phyloP scores from a whole-genome alignment of 2,113 vertebrate species.

The Oncorhynchus clarkii region DNA sequence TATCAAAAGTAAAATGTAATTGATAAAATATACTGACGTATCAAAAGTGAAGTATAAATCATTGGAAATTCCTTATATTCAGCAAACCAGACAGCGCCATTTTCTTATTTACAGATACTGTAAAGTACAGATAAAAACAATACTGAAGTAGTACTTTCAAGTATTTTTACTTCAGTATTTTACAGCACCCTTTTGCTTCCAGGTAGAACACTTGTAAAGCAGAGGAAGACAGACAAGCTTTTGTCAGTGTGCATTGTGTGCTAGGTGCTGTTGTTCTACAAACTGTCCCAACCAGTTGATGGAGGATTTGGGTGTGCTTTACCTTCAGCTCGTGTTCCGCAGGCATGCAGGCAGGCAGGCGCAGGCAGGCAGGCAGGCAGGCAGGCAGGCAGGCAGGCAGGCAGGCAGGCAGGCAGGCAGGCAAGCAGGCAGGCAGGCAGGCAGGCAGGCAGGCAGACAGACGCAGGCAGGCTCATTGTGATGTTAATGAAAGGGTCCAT shows the following conservation, averaged over 20 bases:
- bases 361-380: no score
- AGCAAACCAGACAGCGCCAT: no score
- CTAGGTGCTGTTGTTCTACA: constrained; percentile 29
- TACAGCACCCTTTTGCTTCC: no score
- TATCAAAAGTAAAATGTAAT: no score
- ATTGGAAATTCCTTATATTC: no score
- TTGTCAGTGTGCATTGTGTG: constrained; percentile 12
- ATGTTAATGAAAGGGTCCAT: not conserved
- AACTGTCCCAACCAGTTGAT: constrained; percentile 24
- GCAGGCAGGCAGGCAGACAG: not conserved
- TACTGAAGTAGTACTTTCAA: no score
- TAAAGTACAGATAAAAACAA: no score
- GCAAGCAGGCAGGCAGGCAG: not conserved
- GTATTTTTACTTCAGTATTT: no score
- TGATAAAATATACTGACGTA: no score
- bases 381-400: accelerated
- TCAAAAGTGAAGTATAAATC: no score
- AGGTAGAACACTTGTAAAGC: no score
- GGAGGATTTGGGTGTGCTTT: constrained; percentile 34
- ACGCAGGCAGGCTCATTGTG: not conserved
- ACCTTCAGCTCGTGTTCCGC: not conserved
- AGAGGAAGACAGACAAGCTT: not conserved
- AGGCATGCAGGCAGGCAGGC: not conserved
- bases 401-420: not conserved
- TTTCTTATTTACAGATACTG: no score